Evolutionary conservation across 2,797 vertebrate genomes (phyloP).

Genomic region (Myiotriccus ornatus): DNA sequence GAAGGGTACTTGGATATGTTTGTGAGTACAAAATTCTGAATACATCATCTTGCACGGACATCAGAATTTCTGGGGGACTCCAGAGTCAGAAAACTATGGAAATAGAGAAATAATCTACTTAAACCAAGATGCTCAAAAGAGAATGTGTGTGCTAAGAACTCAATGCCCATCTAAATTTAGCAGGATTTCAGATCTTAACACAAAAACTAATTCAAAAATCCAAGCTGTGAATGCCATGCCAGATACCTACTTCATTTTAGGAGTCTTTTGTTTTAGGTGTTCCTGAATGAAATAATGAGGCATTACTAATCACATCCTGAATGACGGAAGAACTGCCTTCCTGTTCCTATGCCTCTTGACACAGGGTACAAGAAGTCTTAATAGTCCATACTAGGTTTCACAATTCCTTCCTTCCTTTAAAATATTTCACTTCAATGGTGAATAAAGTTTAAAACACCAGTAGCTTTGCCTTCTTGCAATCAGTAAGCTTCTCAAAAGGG

Average conservation of each 20-base stretch:
- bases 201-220: not conserved
- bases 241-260: slow-evolving; percentile 7
- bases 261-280: slow-evolving; percentile 61
- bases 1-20: not conserved
- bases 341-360: slow-evolving; percentile 36
- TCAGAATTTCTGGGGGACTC: not conserved
- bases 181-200: not conserved
- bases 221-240: not conserved
- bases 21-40: not conserved
- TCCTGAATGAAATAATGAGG: slow-evolving; percentile 73
- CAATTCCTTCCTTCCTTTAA: slow-evolving; percentile 55
- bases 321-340: slow-evolving; percentile 69
- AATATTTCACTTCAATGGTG: slow-evolving; percentile 23
- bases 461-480: not conserved
- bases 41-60: not conserved
- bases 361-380: slow-evolving; percentile 37
- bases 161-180: not conserved
- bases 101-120: not conserved
- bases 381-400: slow-evolving; percentile 3
- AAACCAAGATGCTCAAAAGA: not conserved
- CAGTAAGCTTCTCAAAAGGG: not conserved
- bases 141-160: not conserved
- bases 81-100: not conserved
- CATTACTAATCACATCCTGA: slow-evolving; percentile 75
- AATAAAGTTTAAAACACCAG: slow-evolving; percentile 5